Conservation (phyloP, 2,888 invertebrate genomes). For the Brassicogethes aeneus region DNA sequence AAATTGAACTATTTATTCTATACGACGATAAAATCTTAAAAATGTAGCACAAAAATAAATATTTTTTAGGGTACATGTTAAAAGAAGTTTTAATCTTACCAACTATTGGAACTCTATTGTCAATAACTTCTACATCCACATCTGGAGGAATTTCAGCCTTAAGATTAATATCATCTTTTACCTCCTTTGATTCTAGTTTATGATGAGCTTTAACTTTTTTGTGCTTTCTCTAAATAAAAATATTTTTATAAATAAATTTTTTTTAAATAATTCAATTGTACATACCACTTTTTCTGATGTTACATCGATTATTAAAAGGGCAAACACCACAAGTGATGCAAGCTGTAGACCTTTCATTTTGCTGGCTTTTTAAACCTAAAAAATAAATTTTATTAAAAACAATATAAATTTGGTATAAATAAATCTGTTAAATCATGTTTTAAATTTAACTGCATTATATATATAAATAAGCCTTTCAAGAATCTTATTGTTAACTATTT, state of each 20-base stretch:
- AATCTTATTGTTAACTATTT: too few species aligned
- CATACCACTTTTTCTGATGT: constrained; percentile 30
- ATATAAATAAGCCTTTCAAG: too few species aligned
- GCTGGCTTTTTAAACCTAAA: constrained; percentile 17
- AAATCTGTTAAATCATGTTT: too few species aligned
- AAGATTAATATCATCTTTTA: constrained; percentile 36
- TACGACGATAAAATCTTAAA: too few species aligned
- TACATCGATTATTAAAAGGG: constrained; percentile 23
- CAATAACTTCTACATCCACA: constrained; percentile 21
- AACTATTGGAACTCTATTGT: constrained; percentile 28
- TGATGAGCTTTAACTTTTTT: constrained; percentile 32
- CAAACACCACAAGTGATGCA: constrained; percentile 19
- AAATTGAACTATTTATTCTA: too few species aligned
- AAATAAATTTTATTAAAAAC: constrained; percentile 1
- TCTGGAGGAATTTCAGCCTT: constrained; percentile 25
- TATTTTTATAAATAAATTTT: constrained; percentile 3
- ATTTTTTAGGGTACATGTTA: too few species aligned
- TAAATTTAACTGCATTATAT: too few species aligned
- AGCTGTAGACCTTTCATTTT: constrained; percentile 31
- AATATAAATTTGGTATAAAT: neutral
- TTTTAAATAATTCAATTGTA: too few species aligned
- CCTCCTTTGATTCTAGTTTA: constrained; percentile 21
- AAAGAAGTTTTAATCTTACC: too few species aligned
- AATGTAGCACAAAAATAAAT: too few species aligned
- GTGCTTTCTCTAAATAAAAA: constrained; percentile 27